These are phyloP conservation scores for Sphenopsis melanotis DNA, from an alignment of 2,797 vertebrate species.

Conservation along the genomic window DNA sequence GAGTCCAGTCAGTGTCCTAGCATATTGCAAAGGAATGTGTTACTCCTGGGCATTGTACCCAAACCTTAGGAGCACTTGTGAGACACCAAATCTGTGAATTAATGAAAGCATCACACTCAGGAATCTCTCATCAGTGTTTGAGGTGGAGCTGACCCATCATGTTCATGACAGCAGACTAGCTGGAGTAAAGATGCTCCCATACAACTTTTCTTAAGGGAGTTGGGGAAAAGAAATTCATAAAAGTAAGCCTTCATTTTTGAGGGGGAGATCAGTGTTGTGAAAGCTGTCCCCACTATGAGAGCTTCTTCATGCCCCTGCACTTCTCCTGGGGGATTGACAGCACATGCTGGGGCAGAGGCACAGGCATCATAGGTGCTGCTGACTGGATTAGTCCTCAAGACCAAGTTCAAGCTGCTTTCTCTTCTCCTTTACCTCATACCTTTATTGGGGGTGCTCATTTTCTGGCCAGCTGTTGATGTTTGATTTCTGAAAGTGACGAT, in stretches of 20 bases:
- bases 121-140: background rate
- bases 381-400: background rate
- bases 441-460: background rate
- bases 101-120: background rate
- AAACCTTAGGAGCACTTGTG: background rate
- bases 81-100: background rate
- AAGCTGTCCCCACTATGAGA: background rate
- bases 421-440: background rate
- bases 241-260: background rate
- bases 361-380: background rate
- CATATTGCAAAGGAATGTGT: background rate
- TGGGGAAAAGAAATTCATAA: background rate
- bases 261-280: background rate
- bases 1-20: background rate
- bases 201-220: background rate
- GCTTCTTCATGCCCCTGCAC: background rate
- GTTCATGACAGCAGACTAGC: background rate
- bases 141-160: background rate
- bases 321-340: background rate
- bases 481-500: background rate
- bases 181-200: background rate
- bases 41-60: background rate
- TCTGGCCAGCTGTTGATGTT: background rate
- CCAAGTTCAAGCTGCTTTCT: background rate
- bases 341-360: rapidly evolving